A percentile compares a stretch with the other conserved stretches of the same genome.
These are phyloP conservation scores for Cervus canadensis DNA, from an alignment of 2,113 vertebrate species.

Conservation along the genomic window DNA sequence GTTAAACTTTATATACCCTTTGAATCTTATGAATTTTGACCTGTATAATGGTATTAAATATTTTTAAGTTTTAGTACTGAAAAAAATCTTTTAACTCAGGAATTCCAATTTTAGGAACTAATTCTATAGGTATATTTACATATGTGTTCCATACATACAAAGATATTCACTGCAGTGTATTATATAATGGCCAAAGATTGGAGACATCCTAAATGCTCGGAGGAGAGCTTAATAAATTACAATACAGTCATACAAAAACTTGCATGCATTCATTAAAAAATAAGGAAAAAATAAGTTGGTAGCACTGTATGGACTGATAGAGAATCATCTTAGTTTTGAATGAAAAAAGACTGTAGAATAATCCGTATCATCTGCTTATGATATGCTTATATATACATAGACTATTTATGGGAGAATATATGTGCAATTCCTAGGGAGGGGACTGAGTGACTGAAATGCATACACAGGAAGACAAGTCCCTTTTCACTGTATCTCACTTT, in stretches of 20 bases:
- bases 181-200: not conserved
- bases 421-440: not conserved
- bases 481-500: not conserved
- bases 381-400: not conserved
- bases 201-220: not conserved
- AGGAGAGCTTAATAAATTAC: not conserved
- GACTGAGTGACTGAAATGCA: not conserved
- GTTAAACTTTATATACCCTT: not conserved
- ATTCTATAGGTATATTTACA: not conserved
- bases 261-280: not conserved
- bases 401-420: slow-evolving; percentile 3
- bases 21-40: not conserved
- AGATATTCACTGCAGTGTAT: not conserved
- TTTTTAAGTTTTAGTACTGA: not conserved
- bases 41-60: not conserved
- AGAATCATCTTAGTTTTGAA: not conserved
- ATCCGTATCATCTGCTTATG: not conserved
- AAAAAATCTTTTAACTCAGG: not conserved
- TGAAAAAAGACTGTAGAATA: not conserved
- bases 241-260: not conserved
- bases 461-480: not conserved
- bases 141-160: not conserved
- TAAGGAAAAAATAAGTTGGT: not conserved
- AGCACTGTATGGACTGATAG: not conserved
- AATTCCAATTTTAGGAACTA: not conserved